A percentile compares a stretch with the other conserved stretches of the same genome.
Conservation (phyloP, 2,113 vertebrate genomes). For the human region GRCh38 chr16:8240501-8241000, state of each 20-base stretch:
- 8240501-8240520: not conserved
- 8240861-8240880: conserved; percentile 44
- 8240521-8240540: not conserved
- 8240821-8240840: conserved; percentile 1
- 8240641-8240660: not conserved
- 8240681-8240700: not conserved
- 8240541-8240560: not conserved
- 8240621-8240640: not conserved
- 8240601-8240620: not conserved
- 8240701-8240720: not conserved
- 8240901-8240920: not conserved
- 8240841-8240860: conserved; percentile 27
- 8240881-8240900: not conserved
- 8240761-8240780: conserved; percentile 7
- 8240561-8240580: not conserved
- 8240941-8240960: not conserved
- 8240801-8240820: conserved; percentile 42
- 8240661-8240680: not conserved
- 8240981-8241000: not conserved
- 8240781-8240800: conserved; percentile 36
- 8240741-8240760: not conserved
- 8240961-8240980: not conserved
- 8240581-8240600: not conserved
- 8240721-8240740: conserved; percentile 36
- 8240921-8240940: conserved; percentile 14